phyloP scores from a whole-genome alignment of 2,888 invertebrate genomes.

The Melanophora roralis region DNA sequence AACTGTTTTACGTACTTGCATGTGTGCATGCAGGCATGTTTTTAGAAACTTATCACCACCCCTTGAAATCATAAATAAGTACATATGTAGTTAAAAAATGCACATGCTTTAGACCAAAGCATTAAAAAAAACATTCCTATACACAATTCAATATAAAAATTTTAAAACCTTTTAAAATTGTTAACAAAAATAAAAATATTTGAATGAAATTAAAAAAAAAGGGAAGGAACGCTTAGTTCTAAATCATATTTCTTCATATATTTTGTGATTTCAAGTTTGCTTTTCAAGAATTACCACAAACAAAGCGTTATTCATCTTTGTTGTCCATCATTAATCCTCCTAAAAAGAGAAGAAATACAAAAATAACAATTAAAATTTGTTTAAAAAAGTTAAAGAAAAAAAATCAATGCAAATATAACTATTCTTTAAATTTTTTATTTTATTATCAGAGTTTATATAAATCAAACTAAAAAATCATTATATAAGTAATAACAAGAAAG shows the following conservation, averaged over 20 bases:
- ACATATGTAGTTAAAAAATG: conserved; percentile 6
- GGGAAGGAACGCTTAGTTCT: not conserved
- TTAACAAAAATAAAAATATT: not conserved
- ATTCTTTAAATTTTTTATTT: too few species aligned
- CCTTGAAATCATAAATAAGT: conserved; percentile 6
- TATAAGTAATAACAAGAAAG: too few species aligned
- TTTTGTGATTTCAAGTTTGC: conserved; percentile 7
- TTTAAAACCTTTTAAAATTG: not conserved
- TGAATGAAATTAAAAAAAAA: not conserved
- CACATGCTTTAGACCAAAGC: conserved; percentile 6
- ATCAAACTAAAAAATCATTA: too few species aligned
- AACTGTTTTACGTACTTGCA: not conserved
- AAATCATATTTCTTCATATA: conserved; percentile 20
- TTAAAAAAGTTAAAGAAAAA: not conserved
- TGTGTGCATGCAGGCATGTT: too few species aligned
- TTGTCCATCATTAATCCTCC: conserved; percentile 76
- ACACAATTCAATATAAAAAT: too few species aligned
- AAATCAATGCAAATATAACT: not conserved
- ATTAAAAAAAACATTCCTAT: conserved; percentile 10
- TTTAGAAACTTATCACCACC: conserved; percentile 24
- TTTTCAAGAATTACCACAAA: conserved; percentile 71
- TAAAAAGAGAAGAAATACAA: conserved; percentile 67
- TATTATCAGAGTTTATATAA: too few species aligned
- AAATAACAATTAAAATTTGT: not conserved
- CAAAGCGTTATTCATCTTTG: conserved; percentile 75